Conservation (phyloP, 2,888 invertebrate species). For the Mamestra brassicae region DNA sequence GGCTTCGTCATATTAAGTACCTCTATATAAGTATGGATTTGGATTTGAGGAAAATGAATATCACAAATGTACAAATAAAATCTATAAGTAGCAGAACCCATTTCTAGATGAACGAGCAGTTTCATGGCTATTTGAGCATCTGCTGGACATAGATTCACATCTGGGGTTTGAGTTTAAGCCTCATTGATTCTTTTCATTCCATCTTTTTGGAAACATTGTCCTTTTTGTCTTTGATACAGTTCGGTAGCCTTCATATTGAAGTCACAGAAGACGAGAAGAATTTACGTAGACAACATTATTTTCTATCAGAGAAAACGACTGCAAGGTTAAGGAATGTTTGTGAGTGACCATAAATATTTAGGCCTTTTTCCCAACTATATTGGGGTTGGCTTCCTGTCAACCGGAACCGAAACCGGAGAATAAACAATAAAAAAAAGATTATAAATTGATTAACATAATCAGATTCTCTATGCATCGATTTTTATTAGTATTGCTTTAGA, state of each 20-base stretch:
- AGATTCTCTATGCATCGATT: no score
- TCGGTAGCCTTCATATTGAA: background rate
- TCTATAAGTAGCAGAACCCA: background rate
- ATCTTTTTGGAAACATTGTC: constrained; percentile 12
- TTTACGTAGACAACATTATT: background rate
- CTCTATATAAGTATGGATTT: no score
- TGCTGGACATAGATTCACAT: constrained; percentile 32
- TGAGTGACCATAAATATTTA: no score
- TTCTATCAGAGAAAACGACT: background rate
- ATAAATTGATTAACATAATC: no score
- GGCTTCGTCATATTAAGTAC: no score
- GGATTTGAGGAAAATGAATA: constrained; percentile 2
- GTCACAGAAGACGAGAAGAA: background rate
- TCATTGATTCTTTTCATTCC: constrained; percentile 43
- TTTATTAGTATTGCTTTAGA: no score
- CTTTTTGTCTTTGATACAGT: constrained; percentile 8
- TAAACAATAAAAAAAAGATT: no score
- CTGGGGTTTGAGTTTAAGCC: constrained; percentile 28
- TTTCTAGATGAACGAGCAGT: constrained; percentile 39
- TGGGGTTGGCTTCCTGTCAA: no score
- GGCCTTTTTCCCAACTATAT: no score
- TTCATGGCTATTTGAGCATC: constrained; percentile 47
- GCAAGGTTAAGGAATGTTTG: no score
- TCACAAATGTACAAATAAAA: constrained; percentile 10
- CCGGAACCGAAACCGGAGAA: no score